A percentile compares a stretch with the other conserved stretches of the same genome.
These are phyloP conservation scores for Leptinotarsa defecta DNA, from an alignment of 1,140 invertebrate species.

Conservation along the genomic window DNA sequence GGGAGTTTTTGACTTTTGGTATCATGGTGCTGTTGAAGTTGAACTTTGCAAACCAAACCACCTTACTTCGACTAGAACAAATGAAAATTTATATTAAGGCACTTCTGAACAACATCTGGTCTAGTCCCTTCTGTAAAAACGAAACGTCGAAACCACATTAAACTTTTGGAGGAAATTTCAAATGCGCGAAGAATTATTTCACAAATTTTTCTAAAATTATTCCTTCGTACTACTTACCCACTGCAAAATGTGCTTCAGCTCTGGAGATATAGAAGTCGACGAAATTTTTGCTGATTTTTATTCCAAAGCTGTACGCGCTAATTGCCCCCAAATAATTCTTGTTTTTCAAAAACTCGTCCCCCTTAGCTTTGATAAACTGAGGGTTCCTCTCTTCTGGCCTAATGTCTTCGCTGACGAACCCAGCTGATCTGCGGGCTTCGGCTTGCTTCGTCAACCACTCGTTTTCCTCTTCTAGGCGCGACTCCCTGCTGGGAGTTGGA, in stretches of 20 bases:
- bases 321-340: constrained; percentile 80
- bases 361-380: constrained; percentile 80
- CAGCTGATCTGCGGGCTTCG: constrained; percentile 70
- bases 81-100: too few species aligned
- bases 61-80: too few species aligned
- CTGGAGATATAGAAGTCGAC: constrained; percentile 75
- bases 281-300: constrained; percentile 74
- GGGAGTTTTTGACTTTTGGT: too few species aligned
- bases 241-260: constrained; percentile 74
- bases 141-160: too few species aligned
- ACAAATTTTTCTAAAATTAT: not conserved
- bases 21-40: too few species aligned
- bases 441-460: constrained; percentile 83
- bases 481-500: constrained; percentile 83
- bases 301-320: constrained; percentile 79
- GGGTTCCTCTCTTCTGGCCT: constrained; percentile 82
- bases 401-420: constrained; percentile 77
- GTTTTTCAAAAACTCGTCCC: constrained; percentile 74
- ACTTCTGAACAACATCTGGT: too few species aligned
- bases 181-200: not conserved
- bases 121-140: too few species aligned
- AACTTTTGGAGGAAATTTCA: too few species aligned
- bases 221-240: constrained; percentile 61
- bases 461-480: constrained; percentile 71
- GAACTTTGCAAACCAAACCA: too few species aligned